Evolutionary conservation across 2,888 invertebrate species (phyloP), one percentile per base, ranked within the genome.

Genomic region (Leptopilina syphax): DNA sequence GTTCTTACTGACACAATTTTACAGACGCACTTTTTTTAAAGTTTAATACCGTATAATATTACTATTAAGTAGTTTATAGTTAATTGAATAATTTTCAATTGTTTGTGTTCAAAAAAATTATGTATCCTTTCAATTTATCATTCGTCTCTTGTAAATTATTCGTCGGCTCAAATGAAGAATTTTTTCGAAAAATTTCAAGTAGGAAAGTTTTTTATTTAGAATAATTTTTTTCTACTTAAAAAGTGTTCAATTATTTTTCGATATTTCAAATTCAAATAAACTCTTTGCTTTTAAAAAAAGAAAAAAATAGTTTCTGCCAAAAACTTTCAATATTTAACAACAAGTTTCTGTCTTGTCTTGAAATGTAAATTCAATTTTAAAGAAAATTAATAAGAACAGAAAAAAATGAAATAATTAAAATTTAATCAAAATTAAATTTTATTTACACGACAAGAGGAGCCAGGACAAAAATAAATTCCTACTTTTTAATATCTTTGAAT

Each of bases 11-110:
- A 73, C 34, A 73, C 57, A 41, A 57, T 13, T 60, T 34, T 57
- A 34, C 50, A 73, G 73, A 73, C 41, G 57, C 73, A 73, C 54
- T 73, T 73, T 73, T 73, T 57, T 50, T 50, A 10, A 73, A 73
- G 57, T 73, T 57, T 73, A 57, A 73, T 73, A 73, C 34, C 57
- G 70, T 73, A 34, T 34, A 18, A 18, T 24, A 57, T 73, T 27
- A 24, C 7, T 50, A 73, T 10, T 27, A 57, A 27, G 57, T 34
- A 73, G 68, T 24, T 18, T 68, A 24, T 24, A 68, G 50, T 24
- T 18, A 63, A 63, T 47, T 47, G 47, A 68, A 47, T 24, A 68
- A 47, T 13, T 66, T 66, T 10, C 1, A 47, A 70, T 70, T 54
- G 27, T 54, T 54, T 66, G 7, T 54, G 47, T 12, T 50, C 50